Conservation (phyloP, 2,888 invertebrate species). For the Operophtera brumata region DNA sequence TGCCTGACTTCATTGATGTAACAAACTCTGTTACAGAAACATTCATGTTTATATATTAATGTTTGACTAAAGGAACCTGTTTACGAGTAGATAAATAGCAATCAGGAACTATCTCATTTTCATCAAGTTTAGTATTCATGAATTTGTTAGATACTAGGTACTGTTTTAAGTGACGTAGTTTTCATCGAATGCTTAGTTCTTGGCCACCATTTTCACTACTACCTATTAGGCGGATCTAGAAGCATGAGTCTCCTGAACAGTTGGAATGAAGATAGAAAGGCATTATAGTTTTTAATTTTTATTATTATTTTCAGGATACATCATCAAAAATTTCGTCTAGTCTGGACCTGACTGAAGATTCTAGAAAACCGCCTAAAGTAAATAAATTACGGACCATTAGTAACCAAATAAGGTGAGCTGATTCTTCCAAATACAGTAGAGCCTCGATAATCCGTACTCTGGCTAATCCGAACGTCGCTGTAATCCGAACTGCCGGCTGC, state of each 20-base stretch:
- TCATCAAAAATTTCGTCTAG: constrained; percentile 83
- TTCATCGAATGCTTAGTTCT: constrained; percentile 24
- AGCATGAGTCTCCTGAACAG: constrained; percentile 22
- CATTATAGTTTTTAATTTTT: neutral
- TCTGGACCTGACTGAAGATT: constrained; percentile 78
- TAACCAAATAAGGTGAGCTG: constrained; percentile 86
- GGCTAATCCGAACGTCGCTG: too few species aligned
- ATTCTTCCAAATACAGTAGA: neutral
- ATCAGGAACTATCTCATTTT: constrained; percentile 10
- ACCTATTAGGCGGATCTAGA: constrained; percentile 17
- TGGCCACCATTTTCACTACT: constrained; percentile 17
- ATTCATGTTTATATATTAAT: constrained; percentile 11
- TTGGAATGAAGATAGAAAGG: neutral
- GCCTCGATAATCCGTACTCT: too few species aligned
- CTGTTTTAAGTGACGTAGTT: constrained; percentile 13
- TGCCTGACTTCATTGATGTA: constrained; percentile 27
- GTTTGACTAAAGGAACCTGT: constrained; percentile 16
- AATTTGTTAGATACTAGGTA: constrained; percentile 7
- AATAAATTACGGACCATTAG: constrained; percentile 86
- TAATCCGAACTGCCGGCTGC: too few species aligned
- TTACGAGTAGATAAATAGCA: constrained; percentile 19
- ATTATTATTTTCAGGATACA: constrained; percentile 70
- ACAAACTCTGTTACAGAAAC: constrained; percentile 11
- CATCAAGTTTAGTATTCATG: constrained; percentile 18
- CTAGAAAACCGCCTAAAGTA: constrained; percentile 81